Evolutionary conservation across 2,888 invertebrate species (phyloP), one percentile per base, ranked within the genome.

Genomic region (Dione juno): DNA sequence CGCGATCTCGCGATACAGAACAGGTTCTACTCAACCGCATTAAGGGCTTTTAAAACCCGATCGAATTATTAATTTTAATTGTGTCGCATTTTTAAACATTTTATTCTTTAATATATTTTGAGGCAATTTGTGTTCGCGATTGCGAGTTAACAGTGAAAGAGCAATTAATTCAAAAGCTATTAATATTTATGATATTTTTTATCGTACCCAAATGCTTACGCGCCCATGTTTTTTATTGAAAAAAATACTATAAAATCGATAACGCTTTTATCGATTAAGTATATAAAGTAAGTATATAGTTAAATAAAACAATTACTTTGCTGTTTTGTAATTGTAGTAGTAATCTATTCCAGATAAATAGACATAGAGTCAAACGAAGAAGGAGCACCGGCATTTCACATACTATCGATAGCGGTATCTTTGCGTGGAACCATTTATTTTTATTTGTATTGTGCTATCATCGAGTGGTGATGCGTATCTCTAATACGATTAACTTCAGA

Each of bases 391-490:
- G 79, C 81, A 50, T 83, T 81, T 83, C 80, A 82, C 81, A 78
- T 81, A 78, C 37, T 72, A 37, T 73, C 73, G 87, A 89, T 88
- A 88, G 83, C 83, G 84, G 82, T 89, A 88, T 89, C 90, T 90
- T 89, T 88, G 84, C 81, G 79, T 82, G 82, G 84, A 79, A 83
- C 84, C 80, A 84, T 90, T 90, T 91, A 90, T 88, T 88, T 90
- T 83, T 91, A 89, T 89, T 90, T 89, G 88, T 88, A 88, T 88
- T 84, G 79, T 78, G 79, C 84, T 89, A 89, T 90, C 89, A 78
- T 84, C 88, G 88, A 90, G 89, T 89, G 88, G 81, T 86, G 90
- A 90, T 91, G 83, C 84, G 80, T 88, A 90, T 90, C 91, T 84
- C 37, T 88, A 89, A 89, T 88, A 84, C 88, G 80, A 77, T 77